Conservation (phyloP, 1,140 invertebrate species). For the Sweltsa coloradensis region DNA sequence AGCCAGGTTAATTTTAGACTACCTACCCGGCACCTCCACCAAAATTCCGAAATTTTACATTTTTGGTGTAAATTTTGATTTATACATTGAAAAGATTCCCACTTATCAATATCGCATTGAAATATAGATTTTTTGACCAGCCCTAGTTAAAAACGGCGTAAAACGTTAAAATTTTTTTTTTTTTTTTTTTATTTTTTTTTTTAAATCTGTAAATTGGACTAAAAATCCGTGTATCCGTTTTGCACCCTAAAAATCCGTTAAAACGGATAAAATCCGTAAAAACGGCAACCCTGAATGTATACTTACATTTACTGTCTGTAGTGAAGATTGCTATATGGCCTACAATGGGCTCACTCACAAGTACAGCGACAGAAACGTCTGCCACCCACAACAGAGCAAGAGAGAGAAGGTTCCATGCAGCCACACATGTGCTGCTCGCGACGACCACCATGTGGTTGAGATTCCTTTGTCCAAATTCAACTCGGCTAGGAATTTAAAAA, state of each 20-base stretch:
- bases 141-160: no score
- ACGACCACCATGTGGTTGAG: constrained; percentile 50
- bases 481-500: constrained; percentile 28
- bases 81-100: no score
- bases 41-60: no score
- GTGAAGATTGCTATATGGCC: constrained; percentile 53
- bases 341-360: constrained; percentile 45
- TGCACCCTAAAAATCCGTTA: no score
- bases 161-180: no score
- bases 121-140: no score
- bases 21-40: background rate
- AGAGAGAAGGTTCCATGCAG: constrained; percentile 60
- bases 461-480: constrained; percentile 50
- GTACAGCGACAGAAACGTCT: constrained; percentile 26
- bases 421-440: constrained; percentile 38
- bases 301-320: constrained; percentile 41
- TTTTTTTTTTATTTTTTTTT: constrained; percentile 1
- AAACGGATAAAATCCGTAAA: no score
- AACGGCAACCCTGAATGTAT: constrained; percentile 1
- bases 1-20: no score
- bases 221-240: no score
- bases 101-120: no score
- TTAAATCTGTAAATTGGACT: no score
- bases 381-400: constrained; percentile 46
- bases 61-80: no score